Percentiles rank a stretch among this genome's conserved stretches.
These are phyloP conservation scores for Pseudeuparius sepicola DNA, from an alignment of 2,888 invertebrate genomes.

Conservation along the genomic window DNA sequence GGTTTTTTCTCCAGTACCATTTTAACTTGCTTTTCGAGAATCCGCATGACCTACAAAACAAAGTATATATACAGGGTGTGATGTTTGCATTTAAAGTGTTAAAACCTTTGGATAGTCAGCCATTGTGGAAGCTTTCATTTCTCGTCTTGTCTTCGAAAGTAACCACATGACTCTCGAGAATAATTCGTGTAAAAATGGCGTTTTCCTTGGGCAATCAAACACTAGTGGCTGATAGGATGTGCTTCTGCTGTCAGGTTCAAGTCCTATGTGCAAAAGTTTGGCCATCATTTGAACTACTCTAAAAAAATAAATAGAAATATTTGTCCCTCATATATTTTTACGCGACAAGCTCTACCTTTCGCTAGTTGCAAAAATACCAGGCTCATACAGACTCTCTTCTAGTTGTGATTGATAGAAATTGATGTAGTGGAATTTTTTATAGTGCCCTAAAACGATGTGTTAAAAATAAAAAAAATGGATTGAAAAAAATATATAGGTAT, in stretches of 20 bases:
- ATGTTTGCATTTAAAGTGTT: conserved; percentile 3
- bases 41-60: conserved; percentile 30
- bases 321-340: background rate
- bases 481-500: too few species aligned
- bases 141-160: conserved; percentile 34
- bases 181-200: conserved; percentile 34
- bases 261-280: conserved; percentile 32
- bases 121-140: conserved; percentile 35
- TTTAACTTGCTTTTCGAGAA: conserved; percentile 33
- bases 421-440: conserved; percentile 30
- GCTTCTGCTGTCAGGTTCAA: conserved; percentile 28
- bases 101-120: conserved; percentile 35
- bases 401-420: conserved; percentile 33
- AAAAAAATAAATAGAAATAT: conserved; percentile 17
- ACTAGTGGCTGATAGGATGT: conserved; percentile 34
- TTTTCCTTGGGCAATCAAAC: conserved; percentile 30
- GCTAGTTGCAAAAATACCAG: conserved; percentile 32
- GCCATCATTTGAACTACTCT: conserved; percentile 34
- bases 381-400: conserved; percentile 34
- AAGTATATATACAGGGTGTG: conserved; percentile 6
- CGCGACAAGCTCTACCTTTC: conserved; percentile 27
- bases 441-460: conserved; percentile 32
- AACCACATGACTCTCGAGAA: conserved; percentile 37
- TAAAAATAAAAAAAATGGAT: too few species aligned
- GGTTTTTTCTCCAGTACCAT: conserved; percentile 33